Base-by-base conservation (phyloP, 1,140 invertebrate genomes). In the Laupala kohalensis region DNA sequence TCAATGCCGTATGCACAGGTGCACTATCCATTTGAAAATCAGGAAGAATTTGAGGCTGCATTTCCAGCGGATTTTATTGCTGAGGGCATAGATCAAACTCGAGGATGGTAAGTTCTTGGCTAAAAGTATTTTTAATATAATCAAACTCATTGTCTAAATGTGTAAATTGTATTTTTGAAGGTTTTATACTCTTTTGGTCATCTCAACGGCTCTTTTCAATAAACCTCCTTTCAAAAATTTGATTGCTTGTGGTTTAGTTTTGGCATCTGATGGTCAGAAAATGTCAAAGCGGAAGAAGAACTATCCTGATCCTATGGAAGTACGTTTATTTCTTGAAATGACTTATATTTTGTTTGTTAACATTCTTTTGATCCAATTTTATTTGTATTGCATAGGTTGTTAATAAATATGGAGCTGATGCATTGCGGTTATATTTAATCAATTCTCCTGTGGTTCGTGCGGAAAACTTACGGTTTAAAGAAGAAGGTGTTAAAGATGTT, bases 61-160 rank as follows among this genome's bases (percentile, higher is more conserved):
- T 99, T 99, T 78, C 98, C 98, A n/a, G 98, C 98, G 4, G 96
- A 99, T 84, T 99, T 99, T 77, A 98, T 99, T 78, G 96, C 94
- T 28, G 98, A 99, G 84, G 96, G 97, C 23, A 97, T 99, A 76
- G 98, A 99, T 84, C 98, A 99, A 85, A 99, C 98, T 0, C 86
- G 98, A 77, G 96, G 96, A 67, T 99, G 96, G 96, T 53, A 53
- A 53, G 37, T 53, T 53, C 19, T 15, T 6, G 37, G 9, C 53
- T 62, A 62, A 62, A 62, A 12, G 9, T 24, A 3, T 26, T 66
- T 12, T 66, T 24, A 66, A 66, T 15, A 9, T 66, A 66, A 66
- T 66, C 23, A 26, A 24, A 66, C 6, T 65, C 6, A 25, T 69
- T 69, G n/a, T 29, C 24, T 1, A 73, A 69, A 12, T 67, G 37